Conservation (phyloP, 2,113 vertebrate genomes). For the Okapia johnstoni region DNA sequence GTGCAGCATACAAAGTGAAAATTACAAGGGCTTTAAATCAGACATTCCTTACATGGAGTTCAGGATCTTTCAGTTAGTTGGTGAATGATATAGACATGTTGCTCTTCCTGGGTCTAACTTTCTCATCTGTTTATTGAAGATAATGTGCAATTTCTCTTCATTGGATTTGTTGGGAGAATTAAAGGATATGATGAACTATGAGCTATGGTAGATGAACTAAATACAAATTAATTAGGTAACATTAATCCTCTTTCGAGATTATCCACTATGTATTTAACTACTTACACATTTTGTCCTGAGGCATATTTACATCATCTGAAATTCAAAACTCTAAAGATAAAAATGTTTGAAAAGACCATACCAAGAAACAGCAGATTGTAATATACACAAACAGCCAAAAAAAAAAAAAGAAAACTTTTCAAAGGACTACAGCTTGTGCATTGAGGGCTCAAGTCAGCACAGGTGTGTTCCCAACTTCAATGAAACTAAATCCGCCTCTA, state of each 20-base stretch:
- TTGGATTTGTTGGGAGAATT: background rate
- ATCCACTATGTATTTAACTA: background rate
- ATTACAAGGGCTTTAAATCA: background rate
- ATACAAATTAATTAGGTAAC: background rate
- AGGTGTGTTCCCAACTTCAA: background rate
- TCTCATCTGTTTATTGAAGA: background rate
- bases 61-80: background rate
- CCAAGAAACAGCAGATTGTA: background rate
- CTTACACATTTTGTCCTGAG: background rate
- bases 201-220: background rate
- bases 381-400: background rate
- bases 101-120: background rate
- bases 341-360: background rate
- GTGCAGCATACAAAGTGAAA: background rate
- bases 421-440: background rate
- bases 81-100: background rate
- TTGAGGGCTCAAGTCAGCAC: background rate
- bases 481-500: background rate
- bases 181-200: background rate
- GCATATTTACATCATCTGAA: background rate
- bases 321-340: background rate
- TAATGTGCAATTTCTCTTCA: background rate
- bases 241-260: background rate
- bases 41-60: background rate
- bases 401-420: background rate